phyloP scores from a whole-genome alignment of 2,888 invertebrate genomes.

The Acronicta alni region DNA sequence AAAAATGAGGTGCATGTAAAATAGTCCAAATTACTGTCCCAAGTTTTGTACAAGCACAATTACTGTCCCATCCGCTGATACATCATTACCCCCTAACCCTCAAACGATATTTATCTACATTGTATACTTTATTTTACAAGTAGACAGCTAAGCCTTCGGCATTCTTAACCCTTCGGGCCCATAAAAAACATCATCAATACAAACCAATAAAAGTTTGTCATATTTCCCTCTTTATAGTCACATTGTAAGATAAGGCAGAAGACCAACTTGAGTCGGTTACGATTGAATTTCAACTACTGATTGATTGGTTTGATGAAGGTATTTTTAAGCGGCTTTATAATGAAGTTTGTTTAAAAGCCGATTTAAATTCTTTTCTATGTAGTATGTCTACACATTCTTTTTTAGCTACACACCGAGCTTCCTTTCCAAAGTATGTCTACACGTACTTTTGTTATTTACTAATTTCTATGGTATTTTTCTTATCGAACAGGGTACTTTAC shows the following conservation, averaged over 20 bases:
- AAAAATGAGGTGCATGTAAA: too few relatives aligned
- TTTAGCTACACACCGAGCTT: too few relatives aligned
- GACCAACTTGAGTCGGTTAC: background rate
- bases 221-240: constrained; percentile 23
- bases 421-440: too few relatives aligned
- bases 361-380: too few relatives aligned
- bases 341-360: too few relatives aligned
- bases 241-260: constrained; percentile 1
- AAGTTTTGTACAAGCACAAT: constrained; percentile 28
- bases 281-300: too few relatives aligned
- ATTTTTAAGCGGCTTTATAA: too few relatives aligned
- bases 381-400: too few relatives aligned
- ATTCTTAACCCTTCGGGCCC: constrained; percentile 37
- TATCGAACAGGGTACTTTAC: too few relatives aligned
- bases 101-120: constrained; percentile 43
- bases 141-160: constrained; percentile 37
- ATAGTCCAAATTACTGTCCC: constrained; percentile 3
- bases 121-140: constrained; percentile 45
- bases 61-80: constrained; percentile 9
- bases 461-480: too few relatives aligned
- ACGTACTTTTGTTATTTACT: too few relatives aligned
- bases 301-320: too few relatives aligned
- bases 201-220: constrained; percentile 50
- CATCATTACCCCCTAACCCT: constrained; percentile 4
- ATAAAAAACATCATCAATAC: constrained; percentile 51